A percentile compares a stretch with the other conserved stretches of the same genome.
Conservation (phyloP, 2,888 invertebrate genomes). For the Timema podura region DNA sequence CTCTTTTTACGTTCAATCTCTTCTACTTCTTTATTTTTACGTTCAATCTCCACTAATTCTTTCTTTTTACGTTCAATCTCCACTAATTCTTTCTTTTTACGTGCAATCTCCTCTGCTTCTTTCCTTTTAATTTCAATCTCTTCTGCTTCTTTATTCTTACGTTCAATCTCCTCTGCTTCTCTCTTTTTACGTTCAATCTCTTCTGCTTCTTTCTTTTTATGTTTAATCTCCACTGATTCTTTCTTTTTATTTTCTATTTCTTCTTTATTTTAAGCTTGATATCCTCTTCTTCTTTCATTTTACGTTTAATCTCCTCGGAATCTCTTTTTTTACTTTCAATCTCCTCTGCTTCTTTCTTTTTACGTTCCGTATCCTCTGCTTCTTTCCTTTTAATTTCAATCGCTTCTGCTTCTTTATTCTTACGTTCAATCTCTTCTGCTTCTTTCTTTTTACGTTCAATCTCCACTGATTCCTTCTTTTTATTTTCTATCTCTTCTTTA, state of each 20-base stretch:
- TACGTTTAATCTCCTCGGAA: background rate
- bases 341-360: constrained; percentile 4
- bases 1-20: background rate
- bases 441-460: background rate
- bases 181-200: background rate
- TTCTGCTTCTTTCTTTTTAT: background rate
- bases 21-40: background rate
- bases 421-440: background rate
- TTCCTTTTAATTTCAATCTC: background rate
- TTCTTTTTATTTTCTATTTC: background rate
- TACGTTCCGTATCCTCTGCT: background rate
- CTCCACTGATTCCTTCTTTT: background rate
- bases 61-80: background rate
- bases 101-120: background rate
- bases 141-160: background rate
- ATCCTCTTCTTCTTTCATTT: background rate
- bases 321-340: background rate
- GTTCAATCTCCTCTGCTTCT: background rate
- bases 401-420: background rate
- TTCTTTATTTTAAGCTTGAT: background rate
- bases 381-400: background rate
- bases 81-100: background rate
- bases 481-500: background rate
- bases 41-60: background rate
- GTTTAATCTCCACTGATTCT: background rate